phyloP scores from a whole-genome alignment of 1,140 invertebrate species.

The Kradibia gibbosae region DNA sequence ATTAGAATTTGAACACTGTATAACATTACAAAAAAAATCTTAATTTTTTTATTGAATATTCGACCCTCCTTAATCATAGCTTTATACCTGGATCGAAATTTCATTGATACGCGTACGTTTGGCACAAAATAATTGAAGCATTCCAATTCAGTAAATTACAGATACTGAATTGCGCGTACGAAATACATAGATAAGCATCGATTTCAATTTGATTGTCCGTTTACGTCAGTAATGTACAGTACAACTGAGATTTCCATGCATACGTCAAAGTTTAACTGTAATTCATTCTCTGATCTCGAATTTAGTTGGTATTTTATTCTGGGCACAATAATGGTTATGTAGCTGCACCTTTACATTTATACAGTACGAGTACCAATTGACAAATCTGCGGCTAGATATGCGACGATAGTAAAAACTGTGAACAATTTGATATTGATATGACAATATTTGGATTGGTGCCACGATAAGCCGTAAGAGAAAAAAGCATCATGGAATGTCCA shows the following conservation, averaged over 20 bases:
- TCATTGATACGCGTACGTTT: not conserved
- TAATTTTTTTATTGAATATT: not conserved
- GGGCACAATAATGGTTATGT: slow-evolving; percentile 23
- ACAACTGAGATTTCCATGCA: not conserved
- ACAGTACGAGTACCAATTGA: not conserved
- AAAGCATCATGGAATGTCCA: too few relatives aligned
- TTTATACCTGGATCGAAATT: not conserved
- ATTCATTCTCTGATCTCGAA: slow-evolving; percentile 28
- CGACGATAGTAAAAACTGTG: not conserved
- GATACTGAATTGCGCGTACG: not conserved
- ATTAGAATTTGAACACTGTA: too few relatives aligned
- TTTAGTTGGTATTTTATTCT: slow-evolving; percentile 12
- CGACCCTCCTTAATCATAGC: not conserved
- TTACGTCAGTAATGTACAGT: not conserved
- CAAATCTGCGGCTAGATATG: not conserved
- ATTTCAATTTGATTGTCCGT: not conserved
- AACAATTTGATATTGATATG: not conserved
- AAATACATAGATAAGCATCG: slow-evolving; percentile 1
- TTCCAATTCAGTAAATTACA: not conserved
- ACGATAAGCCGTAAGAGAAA: too few relatives aligned
- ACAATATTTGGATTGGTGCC: not conserved
- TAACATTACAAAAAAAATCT: not conserved
- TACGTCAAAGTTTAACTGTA: not conserved
- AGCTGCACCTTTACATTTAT: not conserved
- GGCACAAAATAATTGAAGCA: not conserved